These are phyloP conservation scores for Agonopterix arenella DNA, from an alignment of 2,888 invertebrate species.

Conservation along the genomic window DNA sequence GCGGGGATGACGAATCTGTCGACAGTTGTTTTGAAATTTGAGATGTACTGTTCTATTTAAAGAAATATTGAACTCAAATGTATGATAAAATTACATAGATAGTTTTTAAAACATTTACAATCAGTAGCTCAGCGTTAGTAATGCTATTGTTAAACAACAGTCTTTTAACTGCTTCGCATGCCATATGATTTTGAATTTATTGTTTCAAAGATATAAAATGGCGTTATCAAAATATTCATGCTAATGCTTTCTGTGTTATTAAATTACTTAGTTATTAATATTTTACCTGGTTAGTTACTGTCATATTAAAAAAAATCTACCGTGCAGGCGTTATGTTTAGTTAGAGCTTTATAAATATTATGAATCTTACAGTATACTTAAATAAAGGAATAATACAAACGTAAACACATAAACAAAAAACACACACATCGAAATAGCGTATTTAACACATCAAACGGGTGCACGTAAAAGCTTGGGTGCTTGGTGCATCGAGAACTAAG, in stretches of 20 bases:
- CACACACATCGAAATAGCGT: constrained; percentile 42
- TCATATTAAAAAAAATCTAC: constrained; percentile 25
- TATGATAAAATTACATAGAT: constrained; percentile 2
- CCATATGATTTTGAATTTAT: background rate
- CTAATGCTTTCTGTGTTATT: background rate
- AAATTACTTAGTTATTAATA: constrained; percentile 12
- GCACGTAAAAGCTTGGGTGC: constrained; percentile 66
- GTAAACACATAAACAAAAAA: constrained; percentile 14
- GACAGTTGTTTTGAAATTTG: constrained; percentile 17
- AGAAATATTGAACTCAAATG: background rate
- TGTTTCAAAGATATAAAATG: background rate
- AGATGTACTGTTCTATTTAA: background rate
- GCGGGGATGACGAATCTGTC: constrained; percentile 87
- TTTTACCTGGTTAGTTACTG: background rate
- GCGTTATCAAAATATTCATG: background rate
- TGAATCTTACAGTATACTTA: no score
- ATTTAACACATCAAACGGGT: constrained; percentile 42
- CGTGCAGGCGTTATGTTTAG: constrained; percentile 37
- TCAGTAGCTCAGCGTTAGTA: background rate
- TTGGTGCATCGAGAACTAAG: constrained; percentile 54
- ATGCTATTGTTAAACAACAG: background rate
- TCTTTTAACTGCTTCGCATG: background rate
- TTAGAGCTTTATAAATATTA: constrained; percentile 4
- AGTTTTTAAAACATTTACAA: constrained; percentile 8
- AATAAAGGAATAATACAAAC: constrained; percentile 1